Conservation (phyloP, 2,888 invertebrate genomes). For the Ichneumon xanthorius region DNA sequence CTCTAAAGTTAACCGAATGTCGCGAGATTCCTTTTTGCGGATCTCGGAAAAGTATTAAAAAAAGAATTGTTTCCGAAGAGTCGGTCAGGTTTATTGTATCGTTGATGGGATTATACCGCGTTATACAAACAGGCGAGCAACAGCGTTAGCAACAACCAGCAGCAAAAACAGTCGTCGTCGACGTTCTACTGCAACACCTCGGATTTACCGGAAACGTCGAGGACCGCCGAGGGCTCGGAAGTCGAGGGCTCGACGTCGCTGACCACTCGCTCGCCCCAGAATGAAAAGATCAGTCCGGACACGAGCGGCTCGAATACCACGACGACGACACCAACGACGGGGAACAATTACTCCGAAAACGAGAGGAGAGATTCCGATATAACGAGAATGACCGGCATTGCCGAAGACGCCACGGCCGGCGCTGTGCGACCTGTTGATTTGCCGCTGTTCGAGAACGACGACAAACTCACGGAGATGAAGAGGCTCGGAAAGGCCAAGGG, state of each 20-base stretch:
- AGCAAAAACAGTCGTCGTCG: conserved; percentile 69
- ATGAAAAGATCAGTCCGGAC: conserved; percentile 60
- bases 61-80: neutral
- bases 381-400: conserved; percentile 26
- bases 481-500: conserved; percentile 85
- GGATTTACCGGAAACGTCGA: conserved; percentile 70
- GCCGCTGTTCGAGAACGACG: conserved; percentile 86
- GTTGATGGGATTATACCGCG: conserved; percentile 47
- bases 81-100: conserved; percentile 6
- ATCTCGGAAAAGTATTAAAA: neutral
- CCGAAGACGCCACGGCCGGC: conserved; percentile 41
- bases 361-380: conserved; percentile 57
- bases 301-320: conserved; percentile 49
- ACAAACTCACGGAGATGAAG: conserved; percentile 81
- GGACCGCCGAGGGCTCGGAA: conserved; percentile 46
- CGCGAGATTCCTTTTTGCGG: neutral
- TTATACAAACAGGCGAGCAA: conserved; percentile 59
- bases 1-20: neutral
- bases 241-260: conserved; percentile 23
- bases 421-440: conserved; percentile 88
- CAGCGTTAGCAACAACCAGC: conserved; percentile 58
- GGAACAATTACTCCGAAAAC: conserved; percentile 44
- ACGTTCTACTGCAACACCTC: conserved; percentile 78
- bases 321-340: conserved; percentile 49
- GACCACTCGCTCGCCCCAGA: conserved; percentile 43